A percentile compares a stretch with the other conserved stretches of the same genome.
Evolutionary conservation across 2,888 invertebrate genomes (phyloP).

Genomic region (Caenorhabditis japonica): DNA sequence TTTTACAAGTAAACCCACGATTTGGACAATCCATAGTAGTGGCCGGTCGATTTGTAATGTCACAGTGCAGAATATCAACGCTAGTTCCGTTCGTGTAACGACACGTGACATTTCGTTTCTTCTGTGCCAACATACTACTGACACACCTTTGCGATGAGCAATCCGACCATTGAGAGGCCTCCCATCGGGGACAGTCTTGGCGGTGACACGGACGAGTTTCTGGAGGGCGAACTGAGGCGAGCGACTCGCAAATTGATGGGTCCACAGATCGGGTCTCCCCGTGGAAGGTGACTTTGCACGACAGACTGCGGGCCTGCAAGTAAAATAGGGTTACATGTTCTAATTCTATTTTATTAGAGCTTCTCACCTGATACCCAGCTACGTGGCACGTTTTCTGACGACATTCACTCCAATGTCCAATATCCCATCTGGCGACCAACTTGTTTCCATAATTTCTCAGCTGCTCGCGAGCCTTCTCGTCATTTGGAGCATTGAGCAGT

Average conservation of each 20-base stretch:
- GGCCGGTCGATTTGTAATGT: conserved; percentile 84
- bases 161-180: conserved; percentile 72
- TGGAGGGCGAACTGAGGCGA: conserved; percentile 60
- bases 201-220: conserved; percentile 70
- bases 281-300: conserved; percentile 48
- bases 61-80: conserved; percentile 82
- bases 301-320: conserved; percentile 52
- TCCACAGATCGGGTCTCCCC: conserved; percentile 51
- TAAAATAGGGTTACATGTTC: not conserved
- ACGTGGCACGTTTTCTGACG: conserved; percentile 62
- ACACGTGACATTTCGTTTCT: conserved; percentile 84
- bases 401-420: conserved; percentile 65
- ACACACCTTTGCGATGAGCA: conserved; percentile 78
- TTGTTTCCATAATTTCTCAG: conserved; percentile 53
- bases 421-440: conserved; percentile 55
- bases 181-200: conserved; percentile 72
- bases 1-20: conserved; percentile 78
- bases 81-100: conserved; percentile 79
- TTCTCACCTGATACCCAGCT: conserved; percentile 58
- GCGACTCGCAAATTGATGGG: conserved; percentile 56
- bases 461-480: conserved; percentile 48
- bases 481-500: conserved; percentile 47
- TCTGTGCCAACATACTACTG: conserved; percentile 85
- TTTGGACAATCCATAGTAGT: conserved; percentile 87
- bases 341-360: not conserved